These are phyloP conservation scores for Microtus richardsoni DNA, from an alignment of 2,113 vertebrate genomes.

Conservation along the genomic window DNA sequence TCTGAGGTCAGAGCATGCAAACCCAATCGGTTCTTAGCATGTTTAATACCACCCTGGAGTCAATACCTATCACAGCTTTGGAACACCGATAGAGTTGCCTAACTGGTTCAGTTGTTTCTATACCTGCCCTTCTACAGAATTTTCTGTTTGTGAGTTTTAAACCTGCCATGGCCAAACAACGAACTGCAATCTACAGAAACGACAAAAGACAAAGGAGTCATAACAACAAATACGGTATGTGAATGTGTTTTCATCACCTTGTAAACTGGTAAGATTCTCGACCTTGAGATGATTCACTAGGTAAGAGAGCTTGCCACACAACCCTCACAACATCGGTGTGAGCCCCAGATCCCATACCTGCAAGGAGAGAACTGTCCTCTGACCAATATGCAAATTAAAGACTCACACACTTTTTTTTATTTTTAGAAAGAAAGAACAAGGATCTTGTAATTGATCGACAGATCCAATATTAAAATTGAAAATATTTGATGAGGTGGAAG, in stretches of 20 bases:
- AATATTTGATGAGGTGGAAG: too few relatives aligned
- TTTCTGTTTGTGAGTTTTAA: not conserved
- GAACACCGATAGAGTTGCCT: not conserved
- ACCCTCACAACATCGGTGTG: not conserved
- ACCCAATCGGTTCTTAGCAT: not conserved
- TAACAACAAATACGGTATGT: not conserved
- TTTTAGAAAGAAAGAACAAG: not conserved
- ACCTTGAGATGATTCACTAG: not conserved
- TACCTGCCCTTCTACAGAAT: not conserved
- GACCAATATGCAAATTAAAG: not conserved
- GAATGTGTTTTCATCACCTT: not conserved
- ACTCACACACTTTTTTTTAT: not conserved
- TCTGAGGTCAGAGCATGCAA: not conserved
- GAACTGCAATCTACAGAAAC: not conserved
- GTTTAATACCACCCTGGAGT: not conserved
- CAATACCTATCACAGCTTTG: not conserved
- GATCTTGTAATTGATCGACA: not conserved
- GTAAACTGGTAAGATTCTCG: not conserved
- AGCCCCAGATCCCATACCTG: not conserved
- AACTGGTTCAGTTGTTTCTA: slow-evolving; percentile 39
- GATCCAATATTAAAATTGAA: not conserved
- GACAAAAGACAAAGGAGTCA: not conserved
- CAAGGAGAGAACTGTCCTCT: not conserved
- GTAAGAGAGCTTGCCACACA: not conserved
- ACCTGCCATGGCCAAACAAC: not conserved